Evolutionary conservation across 2,797 vertebrate species (phyloP).

Genomic region (Paramormyrops hopkinsi): DNA sequence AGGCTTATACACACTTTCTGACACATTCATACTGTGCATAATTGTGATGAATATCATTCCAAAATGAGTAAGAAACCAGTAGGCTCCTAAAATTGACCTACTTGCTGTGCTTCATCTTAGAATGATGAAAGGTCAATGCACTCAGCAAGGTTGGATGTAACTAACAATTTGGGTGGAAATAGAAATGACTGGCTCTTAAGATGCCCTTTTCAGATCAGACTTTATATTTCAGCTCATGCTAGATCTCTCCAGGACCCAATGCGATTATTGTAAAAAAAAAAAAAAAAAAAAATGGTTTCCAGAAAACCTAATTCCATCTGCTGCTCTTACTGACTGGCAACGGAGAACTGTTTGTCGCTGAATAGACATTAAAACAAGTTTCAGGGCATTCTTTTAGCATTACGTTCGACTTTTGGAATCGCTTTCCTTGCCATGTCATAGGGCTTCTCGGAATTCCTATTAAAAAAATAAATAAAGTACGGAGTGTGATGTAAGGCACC

Average conservation of each 20-base stretch:
- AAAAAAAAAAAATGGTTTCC: neutral
- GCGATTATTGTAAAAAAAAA: constrained; percentile 2
- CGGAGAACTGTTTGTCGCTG: neutral
- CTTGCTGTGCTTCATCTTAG: neutral
- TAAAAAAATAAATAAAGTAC: neutral
- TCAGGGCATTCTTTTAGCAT: neutral
- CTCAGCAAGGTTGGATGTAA: constrained; percentile 3
- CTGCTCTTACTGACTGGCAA: neutral
- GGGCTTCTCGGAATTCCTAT: neutral
- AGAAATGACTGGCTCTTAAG: constrained; percentile 13
- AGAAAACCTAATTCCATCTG: neutral
- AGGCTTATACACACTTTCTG: neutral
- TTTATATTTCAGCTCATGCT: neutral
- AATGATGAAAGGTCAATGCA: constrained; percentile 20
- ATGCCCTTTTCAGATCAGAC: constrained; percentile 17
- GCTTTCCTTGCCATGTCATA: neutral
- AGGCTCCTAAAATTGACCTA: neutral
- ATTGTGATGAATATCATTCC: neutral
- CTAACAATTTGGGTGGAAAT: neutral
- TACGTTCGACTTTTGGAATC: neutral
- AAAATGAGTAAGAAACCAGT: neutral
- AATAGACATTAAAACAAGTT: neutral
- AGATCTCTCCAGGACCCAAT: neutral
- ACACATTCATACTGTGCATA: neutral
- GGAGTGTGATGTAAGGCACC: neutral